A percentile compares a stretch with the other conserved stretches of the same genome.
These are phyloP conservation scores for Oenanthe melanoleuca DNA, from an alignment of 2,113 vertebrate species.

Conservation along the genomic window DNA sequence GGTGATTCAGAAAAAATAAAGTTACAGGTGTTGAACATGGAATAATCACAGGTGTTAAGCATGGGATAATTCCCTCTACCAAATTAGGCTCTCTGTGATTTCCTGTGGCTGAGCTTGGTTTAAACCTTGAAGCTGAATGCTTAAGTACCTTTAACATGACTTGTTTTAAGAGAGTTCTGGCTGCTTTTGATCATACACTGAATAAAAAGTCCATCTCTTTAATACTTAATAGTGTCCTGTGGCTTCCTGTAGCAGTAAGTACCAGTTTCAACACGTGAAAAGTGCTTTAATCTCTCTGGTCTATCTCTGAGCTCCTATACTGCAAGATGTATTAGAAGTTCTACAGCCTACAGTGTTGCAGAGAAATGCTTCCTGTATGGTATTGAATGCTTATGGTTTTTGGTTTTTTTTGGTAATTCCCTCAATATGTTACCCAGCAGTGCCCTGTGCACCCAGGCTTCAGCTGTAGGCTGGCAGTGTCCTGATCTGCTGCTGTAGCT, in stretches of 20 bases:
- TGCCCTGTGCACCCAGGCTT: background rate
- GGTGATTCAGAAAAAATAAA: background rate
- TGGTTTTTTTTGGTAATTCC: background rate
- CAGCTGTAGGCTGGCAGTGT: background rate
- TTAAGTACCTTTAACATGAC: background rate
- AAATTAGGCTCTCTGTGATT: background rate
- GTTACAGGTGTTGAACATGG: background rate
- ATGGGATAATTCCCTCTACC: background rate
- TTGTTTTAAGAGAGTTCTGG: background rate
- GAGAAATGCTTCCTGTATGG: background rate
- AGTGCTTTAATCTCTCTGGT: background rate
- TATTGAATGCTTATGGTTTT: background rate
- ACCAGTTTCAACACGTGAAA: background rate
- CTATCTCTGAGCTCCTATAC: background rate
- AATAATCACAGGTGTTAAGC: background rate
- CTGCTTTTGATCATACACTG: background rate
- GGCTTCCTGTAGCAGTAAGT: background rate
- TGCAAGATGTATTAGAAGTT: background rate
- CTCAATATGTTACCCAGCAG: rapidly evolving
- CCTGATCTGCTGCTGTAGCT: background rate
- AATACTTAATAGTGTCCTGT: background rate
- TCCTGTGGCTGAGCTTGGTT: background rate
- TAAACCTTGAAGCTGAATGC: background rate
- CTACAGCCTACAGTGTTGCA: background rate
- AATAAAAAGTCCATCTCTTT: background rate